Evolutionary conservation across 1,140 invertebrate genomes (phyloP).

Genomic region (Potamilus streckersoni): DNA sequence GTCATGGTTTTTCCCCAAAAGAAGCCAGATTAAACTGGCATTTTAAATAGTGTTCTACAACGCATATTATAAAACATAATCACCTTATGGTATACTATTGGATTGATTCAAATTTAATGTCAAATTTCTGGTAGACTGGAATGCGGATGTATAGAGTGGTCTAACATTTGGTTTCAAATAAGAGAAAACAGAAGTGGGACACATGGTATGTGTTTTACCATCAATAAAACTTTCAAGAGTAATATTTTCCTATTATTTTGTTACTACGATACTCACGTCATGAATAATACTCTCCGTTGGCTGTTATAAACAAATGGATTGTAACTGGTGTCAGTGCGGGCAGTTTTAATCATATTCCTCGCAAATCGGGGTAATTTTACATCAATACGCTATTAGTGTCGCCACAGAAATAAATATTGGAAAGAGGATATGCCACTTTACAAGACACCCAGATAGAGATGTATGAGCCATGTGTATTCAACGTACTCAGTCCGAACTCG

Average conservation of each 20-base stretch:
- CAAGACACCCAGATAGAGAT: neutral
- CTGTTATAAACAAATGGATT: constrained; percentile 10
- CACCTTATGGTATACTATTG: no score
- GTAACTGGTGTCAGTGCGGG: constrained; percentile 13
- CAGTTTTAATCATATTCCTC: neutral
- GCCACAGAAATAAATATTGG: constrained; percentile 9
- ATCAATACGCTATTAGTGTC: constrained; percentile 19
- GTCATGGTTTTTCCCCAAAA: neutral
- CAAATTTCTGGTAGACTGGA: no score
- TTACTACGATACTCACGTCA: neutral
- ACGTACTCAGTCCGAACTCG: no score
- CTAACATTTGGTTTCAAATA: no score
- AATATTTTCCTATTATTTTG: neutral
- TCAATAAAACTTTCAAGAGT: no score
- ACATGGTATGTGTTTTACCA: no score
- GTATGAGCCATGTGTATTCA: constrained; percentile 18
- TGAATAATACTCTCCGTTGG: constrained; percentile 1
- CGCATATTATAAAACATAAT: neutral
- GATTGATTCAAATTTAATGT: no score
- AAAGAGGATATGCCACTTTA: constrained; percentile 26
- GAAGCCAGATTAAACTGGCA: neutral
- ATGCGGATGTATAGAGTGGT: no score
- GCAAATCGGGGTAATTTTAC: constrained; percentile 19
- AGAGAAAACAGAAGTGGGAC: no score
- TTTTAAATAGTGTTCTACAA: neutral